Percentiles rank a stretch among this genome's conserved stretches.
Conservation (phyloP, 2,888 invertebrate species). For the Strigamia maritima region DNA sequence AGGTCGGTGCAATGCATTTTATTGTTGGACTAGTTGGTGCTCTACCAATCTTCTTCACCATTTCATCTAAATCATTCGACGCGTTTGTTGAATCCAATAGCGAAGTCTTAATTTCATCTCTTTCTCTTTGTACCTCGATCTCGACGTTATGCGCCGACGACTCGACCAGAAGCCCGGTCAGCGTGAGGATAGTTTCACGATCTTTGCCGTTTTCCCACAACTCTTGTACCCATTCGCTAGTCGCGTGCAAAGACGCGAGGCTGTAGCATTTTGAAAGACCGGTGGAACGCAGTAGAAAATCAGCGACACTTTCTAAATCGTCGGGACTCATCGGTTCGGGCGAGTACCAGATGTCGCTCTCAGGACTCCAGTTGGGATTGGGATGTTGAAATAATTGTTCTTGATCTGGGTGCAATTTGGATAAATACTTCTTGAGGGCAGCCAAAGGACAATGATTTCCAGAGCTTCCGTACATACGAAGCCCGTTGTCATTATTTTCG, state of each 20-base stretch:
- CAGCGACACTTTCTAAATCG: conserved; percentile 38
- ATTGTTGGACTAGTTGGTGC: not conserved
- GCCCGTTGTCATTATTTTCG: not conserved
- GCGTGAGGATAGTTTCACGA: conserved; percentile 13
- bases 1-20: conserved; percentile 8
- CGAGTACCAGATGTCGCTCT: conserved; percentile 35
- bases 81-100: not conserved
- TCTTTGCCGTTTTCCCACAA: conserved; percentile 33
- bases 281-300: conserved; percentile 37
- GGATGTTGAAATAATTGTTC: conserved; percentile 38
- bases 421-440: conserved; percentile 33
- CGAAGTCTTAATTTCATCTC: not conserved
- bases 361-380: conserved; percentile 32
- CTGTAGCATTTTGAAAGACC: conserved; percentile 36
- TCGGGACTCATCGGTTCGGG: conserved; percentile 38
- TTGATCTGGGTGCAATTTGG: conserved; percentile 30
- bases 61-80: not conserved
- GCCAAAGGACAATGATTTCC: conserved; percentile 24
- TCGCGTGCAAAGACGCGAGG: conserved; percentile 29
- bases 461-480: not conserved
- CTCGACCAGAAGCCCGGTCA: not conserved
- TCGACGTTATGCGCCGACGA: not conserved
- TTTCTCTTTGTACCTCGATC: not conserved
- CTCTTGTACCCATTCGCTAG: conserved; percentile 37
- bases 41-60: not conserved